Percentiles rank a stretch among this genome's conserved stretches.
These are phyloP conservation scores for Apis cerana DNA, from an alignment of 1,140 invertebrate species.

Conservation along the genomic window DNA sequence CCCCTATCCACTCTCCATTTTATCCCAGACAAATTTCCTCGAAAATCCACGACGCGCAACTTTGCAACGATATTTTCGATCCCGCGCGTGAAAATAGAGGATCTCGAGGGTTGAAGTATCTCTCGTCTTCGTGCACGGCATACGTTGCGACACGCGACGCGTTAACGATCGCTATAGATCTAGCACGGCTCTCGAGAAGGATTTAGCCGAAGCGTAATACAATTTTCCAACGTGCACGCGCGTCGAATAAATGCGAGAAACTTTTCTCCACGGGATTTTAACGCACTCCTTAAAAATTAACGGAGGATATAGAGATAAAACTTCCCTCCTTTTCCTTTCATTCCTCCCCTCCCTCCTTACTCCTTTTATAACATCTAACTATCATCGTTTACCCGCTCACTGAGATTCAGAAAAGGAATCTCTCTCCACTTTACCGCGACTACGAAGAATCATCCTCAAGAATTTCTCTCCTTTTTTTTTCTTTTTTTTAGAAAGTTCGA, in stretches of 20 bases:
- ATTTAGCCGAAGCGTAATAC: constrained; percentile 6
- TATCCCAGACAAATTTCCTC: not conserved
- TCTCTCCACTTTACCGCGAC: too few relatives aligned
- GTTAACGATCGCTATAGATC: constrained; percentile 21
- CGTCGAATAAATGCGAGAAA: constrained; percentile 5
- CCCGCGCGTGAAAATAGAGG: not conserved
- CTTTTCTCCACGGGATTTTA: constrained; percentile 32
- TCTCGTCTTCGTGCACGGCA: not conserved
- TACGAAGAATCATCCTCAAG: too few relatives aligned
- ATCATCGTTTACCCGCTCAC: not conserved
- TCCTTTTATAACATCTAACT: constrained; percentile 23
- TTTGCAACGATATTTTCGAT: not conserved
- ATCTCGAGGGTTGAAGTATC: not conserved
- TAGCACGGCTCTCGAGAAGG: not conserved
- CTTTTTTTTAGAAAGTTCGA: not conserved
- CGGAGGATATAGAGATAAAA: too few relatives aligned
- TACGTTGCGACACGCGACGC: not conserved
- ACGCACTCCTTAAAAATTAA: constrained; percentile 33
- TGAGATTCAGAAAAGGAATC: constrained; percentile 14
- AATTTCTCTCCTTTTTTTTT: not conserved
- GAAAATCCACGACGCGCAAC: not conserved
- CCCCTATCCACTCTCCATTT: not conserved
- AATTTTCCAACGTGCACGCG: constrained; percentile 7
- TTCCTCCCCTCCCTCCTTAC: not conserved
- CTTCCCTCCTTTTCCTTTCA: not conserved